Evolutionary conservation across 2,797 vertebrate genomes (phyloP), one percentile per base, ranked within the genome.

Genomic region (Danio jaintianensis): DNA sequence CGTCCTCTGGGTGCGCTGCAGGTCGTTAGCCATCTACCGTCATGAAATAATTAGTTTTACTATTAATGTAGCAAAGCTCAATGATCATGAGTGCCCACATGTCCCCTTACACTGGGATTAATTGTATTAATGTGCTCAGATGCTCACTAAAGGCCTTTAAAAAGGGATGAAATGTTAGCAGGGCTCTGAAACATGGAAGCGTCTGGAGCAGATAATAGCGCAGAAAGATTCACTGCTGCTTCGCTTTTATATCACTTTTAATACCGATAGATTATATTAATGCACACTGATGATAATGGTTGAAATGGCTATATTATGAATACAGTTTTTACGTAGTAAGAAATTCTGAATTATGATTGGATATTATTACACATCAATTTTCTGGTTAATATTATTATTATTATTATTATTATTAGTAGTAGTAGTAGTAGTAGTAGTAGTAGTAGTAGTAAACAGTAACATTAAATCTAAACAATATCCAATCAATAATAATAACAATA

Each of bases 41-140:
- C 82, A 82, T 73, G 63, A 80, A 84, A 86, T 86, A 86, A 86
- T 86, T 86, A 86, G 82, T 84, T 86, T 86, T 86, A 84, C 85
- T 86, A 82, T 86, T 80, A 86, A 86, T 86, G 85, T 84, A 84
- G 85, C 82, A 86, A 84, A 86, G 85, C 85, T 84, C 80, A 73
- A 72, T 78, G 85, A 84, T 82, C 82, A 70, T 59, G 82, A 81
- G 83, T 63, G 62, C 53, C 80, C 79, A 55, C 70, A 83, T 81
- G 58, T 86, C 79, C 75, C 80, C 75, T 82, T 84, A 84, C 82
- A 82, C 80, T 13, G 62, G 63, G 80, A 84, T 80, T 85, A 79
- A 85, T 86, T 81, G 82, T 79, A 85, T 81, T 85, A 86, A 86
- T 84, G 82, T 67, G 80, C 82, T 82, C 80, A 73, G 64, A 77